Percentiles rank a stretch among this genome's conserved stretches.
These are phyloP conservation scores for Peromyscus attwateri DNA, from an alignment of 2,797 vertebrate species.

Conservation along the genomic window DNA sequence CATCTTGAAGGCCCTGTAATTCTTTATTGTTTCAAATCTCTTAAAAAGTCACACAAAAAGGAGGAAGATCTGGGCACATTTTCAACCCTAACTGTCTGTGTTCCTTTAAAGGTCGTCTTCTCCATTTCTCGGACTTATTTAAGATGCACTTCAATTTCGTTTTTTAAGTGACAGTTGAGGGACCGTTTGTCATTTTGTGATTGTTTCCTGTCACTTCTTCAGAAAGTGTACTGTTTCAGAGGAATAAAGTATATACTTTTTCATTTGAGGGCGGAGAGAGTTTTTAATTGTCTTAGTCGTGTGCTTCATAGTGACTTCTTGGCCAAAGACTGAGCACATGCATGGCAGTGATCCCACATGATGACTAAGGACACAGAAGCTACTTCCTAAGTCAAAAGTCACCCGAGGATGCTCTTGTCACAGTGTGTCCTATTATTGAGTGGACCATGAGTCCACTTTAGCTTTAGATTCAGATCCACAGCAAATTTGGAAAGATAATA, in stretches of 20 bases:
- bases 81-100: background rate
- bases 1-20: background rate
- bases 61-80: background rate
- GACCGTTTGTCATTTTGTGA: background rate
- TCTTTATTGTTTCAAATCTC: background rate
- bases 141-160: background rate
- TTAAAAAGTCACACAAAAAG: background rate
- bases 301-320: background rate
- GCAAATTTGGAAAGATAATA: background rate
- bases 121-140: background rate
- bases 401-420: background rate
- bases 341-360: background rate
- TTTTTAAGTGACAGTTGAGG: background rate
- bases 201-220: background rate
- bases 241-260: background rate
- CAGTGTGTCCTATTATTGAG: background rate
- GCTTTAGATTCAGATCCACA: constrained; percentile 14
- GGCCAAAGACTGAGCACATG: background rate
- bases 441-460: background rate
- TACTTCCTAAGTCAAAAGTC: background rate
- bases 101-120: background rate
- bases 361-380: background rate
- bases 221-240: constrained; percentile 15
- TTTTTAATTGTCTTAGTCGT: background rate
- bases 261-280: background rate